Percentiles rank a stretch among this genome's conserved stretches.
phyloP scores from a whole-genome alignment of 2,113 vertebrate genomes.

The Phycodurus eques region DNA sequence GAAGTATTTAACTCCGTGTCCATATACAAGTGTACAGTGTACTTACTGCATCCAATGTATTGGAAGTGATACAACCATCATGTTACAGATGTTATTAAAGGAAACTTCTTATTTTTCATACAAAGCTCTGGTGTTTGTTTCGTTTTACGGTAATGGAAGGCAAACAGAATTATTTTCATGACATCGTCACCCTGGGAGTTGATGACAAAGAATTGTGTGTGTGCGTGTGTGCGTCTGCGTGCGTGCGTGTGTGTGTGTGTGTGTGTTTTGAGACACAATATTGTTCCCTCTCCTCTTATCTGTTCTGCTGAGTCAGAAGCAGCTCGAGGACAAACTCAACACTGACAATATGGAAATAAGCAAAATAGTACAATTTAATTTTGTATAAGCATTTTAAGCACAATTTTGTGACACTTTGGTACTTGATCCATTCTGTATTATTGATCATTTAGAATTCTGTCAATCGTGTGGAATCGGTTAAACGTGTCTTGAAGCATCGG shows the following conservation, averaged over 20 bases:
- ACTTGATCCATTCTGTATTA: neutral
- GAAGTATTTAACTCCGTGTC: conserved; percentile 59
- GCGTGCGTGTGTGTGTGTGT: neutral
- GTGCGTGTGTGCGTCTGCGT: conserved; percentile 43
- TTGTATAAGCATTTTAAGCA: neutral
- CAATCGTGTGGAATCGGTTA: no score
- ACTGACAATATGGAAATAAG: neutral
- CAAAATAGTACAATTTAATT: neutral
- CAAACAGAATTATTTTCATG: conserved; percentile 72
- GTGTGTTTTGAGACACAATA: conserved; percentile 78
- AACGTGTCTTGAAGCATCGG: no score
- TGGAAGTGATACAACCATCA: conserved; percentile 61
- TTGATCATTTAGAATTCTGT: no score
- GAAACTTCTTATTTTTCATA: conserved; percentile 79
- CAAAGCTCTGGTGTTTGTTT: conserved; percentile 51
- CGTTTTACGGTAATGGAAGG: conserved; percentile 72
- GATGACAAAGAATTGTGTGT: conserved; percentile 19
- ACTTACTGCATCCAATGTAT: conserved; percentile 46
- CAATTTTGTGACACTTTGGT: neutral
- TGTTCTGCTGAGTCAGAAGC: conserved; percentile 71
- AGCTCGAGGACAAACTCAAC: conserved; percentile 35
- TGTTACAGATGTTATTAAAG: conserved; percentile 78
- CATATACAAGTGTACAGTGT: conserved; percentile 58
- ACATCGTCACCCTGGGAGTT: conserved; percentile 60
- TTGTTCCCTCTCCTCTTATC: conserved; percentile 65